A percentile compares a stretch with the other conserved stretches of the same genome.
Conservation (phyloP, 1,140 invertebrate species). For the Apis laboriosa region DNA sequence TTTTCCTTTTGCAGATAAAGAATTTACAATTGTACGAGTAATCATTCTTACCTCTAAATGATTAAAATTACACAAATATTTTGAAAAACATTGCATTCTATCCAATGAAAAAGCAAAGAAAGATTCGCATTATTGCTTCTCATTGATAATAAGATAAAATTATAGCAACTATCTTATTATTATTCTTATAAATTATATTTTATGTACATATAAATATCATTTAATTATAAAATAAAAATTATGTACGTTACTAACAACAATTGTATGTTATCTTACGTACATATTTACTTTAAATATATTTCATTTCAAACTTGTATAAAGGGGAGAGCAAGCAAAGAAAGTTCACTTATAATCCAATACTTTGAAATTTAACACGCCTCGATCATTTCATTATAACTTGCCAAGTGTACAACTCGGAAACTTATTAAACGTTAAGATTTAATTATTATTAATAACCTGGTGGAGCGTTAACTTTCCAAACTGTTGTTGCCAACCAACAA, state of each 20-base stretch:
- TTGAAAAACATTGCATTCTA: too few species aligned
- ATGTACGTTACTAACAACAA: too few species aligned
- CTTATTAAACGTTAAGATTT: background rate
- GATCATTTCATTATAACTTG: slow-evolving; percentile 3
- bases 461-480: background rate
- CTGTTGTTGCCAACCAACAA: background rate
- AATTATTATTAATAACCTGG: background rate
- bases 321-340: background rate
- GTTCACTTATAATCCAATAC: background rate
- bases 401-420: background rate
- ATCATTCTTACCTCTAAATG: too few species aligned
- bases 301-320: background rate
- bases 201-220: too few species aligned
- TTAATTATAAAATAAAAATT: too few species aligned
- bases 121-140: too few species aligned
- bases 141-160: too few species aligned
- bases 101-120: too few species aligned
- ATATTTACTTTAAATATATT: background rate
- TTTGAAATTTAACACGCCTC: background rate
- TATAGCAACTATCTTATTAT: too few species aligned
- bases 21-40: background rate
- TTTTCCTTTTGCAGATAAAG: background rate
- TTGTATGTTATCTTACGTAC: too few species aligned
- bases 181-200: too few species aligned
- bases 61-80: too few species aligned